Conservation (phyloP, 1,140 invertebrate species). For the Notospermus geniculatus region DNA sequence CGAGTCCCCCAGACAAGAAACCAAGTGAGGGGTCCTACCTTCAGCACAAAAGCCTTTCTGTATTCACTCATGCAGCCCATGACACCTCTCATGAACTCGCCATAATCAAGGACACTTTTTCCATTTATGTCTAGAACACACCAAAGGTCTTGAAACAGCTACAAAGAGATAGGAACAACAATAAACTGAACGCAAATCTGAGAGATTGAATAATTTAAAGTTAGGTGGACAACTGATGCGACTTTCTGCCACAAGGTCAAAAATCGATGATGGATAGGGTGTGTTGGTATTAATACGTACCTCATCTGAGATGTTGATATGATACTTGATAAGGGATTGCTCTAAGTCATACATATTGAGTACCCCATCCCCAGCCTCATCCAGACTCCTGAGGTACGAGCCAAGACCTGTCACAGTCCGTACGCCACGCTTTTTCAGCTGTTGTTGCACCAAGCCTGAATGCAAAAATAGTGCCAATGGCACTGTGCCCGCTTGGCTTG, state of each 20-base stretch:
- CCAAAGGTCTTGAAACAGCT: conserved; percentile 47
- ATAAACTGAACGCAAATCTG: no score
- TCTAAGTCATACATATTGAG: conserved; percentile 48
- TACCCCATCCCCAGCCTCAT: conserved; percentile 32
- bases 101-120: conserved; percentile 42
- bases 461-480: no score
- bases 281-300: no score
- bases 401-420: conserved; percentile 47
- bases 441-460: conserved; percentile 32
- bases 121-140: conserved; percentile 46
- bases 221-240: no score
- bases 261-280: no score
- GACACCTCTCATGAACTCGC: conserved; percentile 45
- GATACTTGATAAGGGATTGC: conserved; percentile 40
- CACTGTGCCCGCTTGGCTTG: no score
- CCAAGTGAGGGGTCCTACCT: conserved; percentile 28
- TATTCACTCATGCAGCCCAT: conserved; percentile 52
- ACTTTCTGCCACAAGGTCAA: no score
- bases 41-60: conserved; percentile 47
- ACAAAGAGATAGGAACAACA: not conserved
- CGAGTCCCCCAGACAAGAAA: no score
- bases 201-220: no score
- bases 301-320: conserved; percentile 42
- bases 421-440: conserved; percentile 45
- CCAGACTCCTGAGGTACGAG: conserved; percentile 35